Percentiles rank a stretch among this genome's conserved stretches.
phyloP scores from a whole-genome alignment of 1,140 invertebrate species.

The Lordiphosa stackelbergi region DNA sequence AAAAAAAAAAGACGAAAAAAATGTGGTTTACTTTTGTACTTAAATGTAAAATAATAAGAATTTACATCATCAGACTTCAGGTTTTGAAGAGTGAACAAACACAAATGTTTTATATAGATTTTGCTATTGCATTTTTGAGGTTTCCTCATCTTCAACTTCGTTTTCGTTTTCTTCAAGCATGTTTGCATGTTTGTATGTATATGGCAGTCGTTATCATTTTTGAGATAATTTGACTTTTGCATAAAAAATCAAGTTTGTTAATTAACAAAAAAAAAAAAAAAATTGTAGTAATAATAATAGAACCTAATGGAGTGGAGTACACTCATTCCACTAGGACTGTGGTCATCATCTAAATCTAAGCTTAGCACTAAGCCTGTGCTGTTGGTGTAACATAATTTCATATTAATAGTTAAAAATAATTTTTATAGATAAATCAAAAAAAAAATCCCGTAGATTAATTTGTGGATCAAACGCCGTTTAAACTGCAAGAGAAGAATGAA shows the following conservation, averaged over 20 bases:
- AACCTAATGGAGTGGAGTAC: constrained; percentile 1
- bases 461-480: constrained; percentile 51
- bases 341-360: constrained; percentile 15
- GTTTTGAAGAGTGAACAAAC: constrained; percentile 11
- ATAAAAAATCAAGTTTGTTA: constrained; percentile 42
- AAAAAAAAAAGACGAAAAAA: constrained; percentile 12
- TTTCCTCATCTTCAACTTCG: constrained; percentile 17
- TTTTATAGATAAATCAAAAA: constrained; percentile 24
- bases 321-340: neutral
- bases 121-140: constrained; percentile 11
- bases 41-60: constrained; percentile 5
- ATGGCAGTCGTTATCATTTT: constrained; percentile 69
- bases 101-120: neutral
- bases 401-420: constrained; percentile 44
- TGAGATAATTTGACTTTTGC: constrained; percentile 64
- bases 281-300: constrained; percentile 10
- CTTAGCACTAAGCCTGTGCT: constrained; percentile 41
- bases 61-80: constrained; percentile 46
- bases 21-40: too few relatives aligned
- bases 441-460: constrained; percentile 48
- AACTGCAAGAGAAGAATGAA: constrained; percentile 33
- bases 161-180: constrained; percentile 10
- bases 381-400: constrained; percentile 15
- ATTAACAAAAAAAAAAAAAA: constrained; percentile 37
- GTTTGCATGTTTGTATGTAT: constrained; percentile 40